phyloP scores from a whole-genome alignment of 2,888 invertebrate genomes.

The Amiota minor region DNA sequence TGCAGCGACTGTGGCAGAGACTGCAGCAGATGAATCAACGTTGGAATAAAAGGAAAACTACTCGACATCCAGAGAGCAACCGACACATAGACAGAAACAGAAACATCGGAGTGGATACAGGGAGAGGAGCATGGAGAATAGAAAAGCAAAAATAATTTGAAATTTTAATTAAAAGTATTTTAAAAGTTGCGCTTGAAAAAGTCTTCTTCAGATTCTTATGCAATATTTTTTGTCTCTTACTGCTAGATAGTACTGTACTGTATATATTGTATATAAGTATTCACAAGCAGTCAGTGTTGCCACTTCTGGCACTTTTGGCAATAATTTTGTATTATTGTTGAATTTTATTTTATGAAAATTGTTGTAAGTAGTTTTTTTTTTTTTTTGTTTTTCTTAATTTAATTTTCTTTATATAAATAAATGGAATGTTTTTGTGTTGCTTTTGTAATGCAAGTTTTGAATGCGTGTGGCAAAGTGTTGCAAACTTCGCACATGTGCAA shows the following conservation, averaged over 20 bases:
- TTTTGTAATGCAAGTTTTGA: conserved; percentile 1
- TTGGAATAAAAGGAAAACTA: no score
- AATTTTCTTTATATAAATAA: not conserved
- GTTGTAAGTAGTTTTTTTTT: not conserved
- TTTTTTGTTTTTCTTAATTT: not conserved
- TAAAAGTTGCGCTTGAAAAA: conserved; percentile 54
- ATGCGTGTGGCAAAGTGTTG: not conserved
- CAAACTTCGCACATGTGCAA: not conserved
- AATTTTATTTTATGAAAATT: no score
- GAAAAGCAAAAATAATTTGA: conserved; percentile 63
- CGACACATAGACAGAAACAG: not conserved
- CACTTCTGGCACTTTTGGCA: conserved; percentile 21
- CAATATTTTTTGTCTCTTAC: not conserved
- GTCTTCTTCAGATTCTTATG: not conserved
- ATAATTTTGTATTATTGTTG: conserved; percentile 3
- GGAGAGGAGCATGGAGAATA: not conserved
- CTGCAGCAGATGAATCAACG: no score
- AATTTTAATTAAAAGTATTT: conserved; percentile 66
- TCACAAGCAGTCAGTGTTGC: not conserved
- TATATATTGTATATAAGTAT: no score
- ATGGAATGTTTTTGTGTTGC: not conserved
- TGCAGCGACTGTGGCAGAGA: no score
- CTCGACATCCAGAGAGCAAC: no score
- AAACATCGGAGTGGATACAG: not conserved
- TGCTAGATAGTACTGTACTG: not conserved